Evolutionary conservation across 2,113 vertebrate genomes (phyloP).

Genomic region (Elanoides forficatus): DNA sequence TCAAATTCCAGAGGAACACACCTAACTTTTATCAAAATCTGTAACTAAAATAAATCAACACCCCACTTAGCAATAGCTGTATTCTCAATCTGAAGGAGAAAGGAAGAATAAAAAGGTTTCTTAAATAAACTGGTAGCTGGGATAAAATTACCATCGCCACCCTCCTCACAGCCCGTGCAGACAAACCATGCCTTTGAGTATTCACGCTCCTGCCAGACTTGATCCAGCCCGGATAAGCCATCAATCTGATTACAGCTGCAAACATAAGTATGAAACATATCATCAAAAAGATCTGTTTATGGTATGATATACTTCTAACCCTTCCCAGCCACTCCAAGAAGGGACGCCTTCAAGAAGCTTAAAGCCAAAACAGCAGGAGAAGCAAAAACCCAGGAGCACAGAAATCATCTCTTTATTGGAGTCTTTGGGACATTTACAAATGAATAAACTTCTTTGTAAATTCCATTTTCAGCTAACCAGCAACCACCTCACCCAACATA

Average conservation of each 20-base stretch:
- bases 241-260: neutral
- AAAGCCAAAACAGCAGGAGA: neutral
- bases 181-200: constrained; percentile 24
- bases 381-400: neutral
- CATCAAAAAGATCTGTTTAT: neutral
- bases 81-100: neutral
- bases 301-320: neutral
- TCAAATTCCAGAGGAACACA: neutral
- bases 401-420: neutral
- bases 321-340: neutral
- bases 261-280: neutral
- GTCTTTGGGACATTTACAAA: neutral
- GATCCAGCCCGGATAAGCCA: neutral
- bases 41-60: neutral
- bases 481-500: neutral
- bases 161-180: neutral
- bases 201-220: neutral
- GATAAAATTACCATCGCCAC: neutral
- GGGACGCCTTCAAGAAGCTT: neutral
- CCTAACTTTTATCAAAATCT: neutral
- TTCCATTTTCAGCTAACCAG: neutral
- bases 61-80: rapidly evolving
- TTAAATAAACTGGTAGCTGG: neutral
- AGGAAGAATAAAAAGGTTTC: neutral
- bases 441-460: neutral